Conservation (phyloP, 2,888 invertebrate genomes). For the Yponomeuta sedellus region DNA sequence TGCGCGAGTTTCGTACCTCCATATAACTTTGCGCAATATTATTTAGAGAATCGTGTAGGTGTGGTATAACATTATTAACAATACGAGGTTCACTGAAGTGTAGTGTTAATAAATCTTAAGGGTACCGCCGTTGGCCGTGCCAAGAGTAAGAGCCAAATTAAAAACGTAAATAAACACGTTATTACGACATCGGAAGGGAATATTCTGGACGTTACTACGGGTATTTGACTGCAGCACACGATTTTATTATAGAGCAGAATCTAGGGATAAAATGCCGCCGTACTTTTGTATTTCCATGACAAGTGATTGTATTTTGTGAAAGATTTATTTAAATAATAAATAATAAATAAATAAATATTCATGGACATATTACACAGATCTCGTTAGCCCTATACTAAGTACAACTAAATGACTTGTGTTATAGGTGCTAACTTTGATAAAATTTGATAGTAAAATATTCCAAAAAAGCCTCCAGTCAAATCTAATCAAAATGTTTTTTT, state of each 20-base stretch:
- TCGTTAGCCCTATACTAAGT: too few relatives aligned
- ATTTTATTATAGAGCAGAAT: background rate
- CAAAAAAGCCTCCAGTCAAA: too few relatives aligned
- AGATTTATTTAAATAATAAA: too few relatives aligned
- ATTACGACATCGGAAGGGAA: background rate
- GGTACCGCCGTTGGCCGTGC: background rate
- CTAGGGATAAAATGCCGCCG: too few relatives aligned
- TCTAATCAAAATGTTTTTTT: too few relatives aligned
- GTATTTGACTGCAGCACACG: background rate
- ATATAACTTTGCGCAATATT: background rate
- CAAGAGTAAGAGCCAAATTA: background rate
- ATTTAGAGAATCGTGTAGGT: background rate
- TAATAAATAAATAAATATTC: too few relatives aligned
- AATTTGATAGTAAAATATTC: too few relatives aligned
- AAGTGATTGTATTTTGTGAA: too few relatives aligned
- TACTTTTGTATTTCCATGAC: too few relatives aligned
- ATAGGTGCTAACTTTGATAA: too few relatives aligned
- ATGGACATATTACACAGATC: too few relatives aligned
- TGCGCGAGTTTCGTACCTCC: background rate
- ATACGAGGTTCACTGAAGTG: background rate
- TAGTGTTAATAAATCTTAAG: conserved; percentile 2
- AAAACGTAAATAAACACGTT: background rate
- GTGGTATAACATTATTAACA: background rate
- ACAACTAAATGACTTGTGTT: too few relatives aligned
- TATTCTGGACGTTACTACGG: background rate